These are phyloP conservation scores for Lasioglossum malachurum DNA, from an alignment of 2,888 invertebrate species.

Conservation along the genomic window DNA sequence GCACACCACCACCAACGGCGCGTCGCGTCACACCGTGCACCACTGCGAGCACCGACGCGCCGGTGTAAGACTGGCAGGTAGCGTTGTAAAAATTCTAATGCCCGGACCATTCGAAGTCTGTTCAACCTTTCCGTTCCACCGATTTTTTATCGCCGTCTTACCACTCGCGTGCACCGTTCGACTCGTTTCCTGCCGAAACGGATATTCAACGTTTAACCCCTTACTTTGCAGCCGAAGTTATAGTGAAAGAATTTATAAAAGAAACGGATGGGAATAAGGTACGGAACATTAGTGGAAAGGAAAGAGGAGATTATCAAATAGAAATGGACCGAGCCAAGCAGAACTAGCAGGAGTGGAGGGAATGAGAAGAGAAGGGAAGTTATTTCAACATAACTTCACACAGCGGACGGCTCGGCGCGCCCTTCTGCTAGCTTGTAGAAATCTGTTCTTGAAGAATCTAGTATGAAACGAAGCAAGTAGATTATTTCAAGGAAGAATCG, in stretches of 20 bases:
- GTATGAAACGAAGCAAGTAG: too few species aligned
- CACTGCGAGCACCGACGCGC: conserved; percentile 28
- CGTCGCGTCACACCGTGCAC: conserved; percentile 19
- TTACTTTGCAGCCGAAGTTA: neutral
- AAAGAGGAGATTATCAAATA: neutral
- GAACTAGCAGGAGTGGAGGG: neutral
- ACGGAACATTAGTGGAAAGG: neutral
- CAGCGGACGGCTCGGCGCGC: too few species aligned
- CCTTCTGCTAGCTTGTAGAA: too few species aligned
- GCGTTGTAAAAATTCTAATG: conserved; percentile 2
- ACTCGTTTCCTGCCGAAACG: neutral
- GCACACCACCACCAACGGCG: conserved; percentile 17
- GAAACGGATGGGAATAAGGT: neutral
- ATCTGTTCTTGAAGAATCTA: too few species aligned
- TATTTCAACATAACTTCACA: too few species aligned
- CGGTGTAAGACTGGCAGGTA: conserved; percentile 22
- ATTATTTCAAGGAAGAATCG: too few species aligned
- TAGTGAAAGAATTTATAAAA: neutral
- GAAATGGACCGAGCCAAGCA: neutral
- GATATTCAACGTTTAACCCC: neutral
- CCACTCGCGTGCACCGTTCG: neutral
- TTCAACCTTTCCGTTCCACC: neutral
- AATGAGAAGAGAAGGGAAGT: neutral
- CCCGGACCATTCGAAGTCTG: neutral
- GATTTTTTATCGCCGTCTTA: neutral